Conservation (phyloP, 1,140 invertebrate species). For the Calliphora vicina region DNA sequence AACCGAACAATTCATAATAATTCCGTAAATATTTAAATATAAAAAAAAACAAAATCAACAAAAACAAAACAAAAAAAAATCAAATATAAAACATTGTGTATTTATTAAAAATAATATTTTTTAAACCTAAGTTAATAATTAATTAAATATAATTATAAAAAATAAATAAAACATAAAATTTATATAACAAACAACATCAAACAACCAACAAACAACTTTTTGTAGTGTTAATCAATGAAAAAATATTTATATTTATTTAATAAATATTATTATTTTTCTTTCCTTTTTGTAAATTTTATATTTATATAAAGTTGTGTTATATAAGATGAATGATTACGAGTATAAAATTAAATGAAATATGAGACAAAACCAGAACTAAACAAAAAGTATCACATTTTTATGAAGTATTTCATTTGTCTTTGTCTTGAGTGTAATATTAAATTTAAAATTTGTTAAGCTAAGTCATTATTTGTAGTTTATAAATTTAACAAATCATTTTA, state of each 20-base stretch:
- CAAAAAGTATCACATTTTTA: background rate
- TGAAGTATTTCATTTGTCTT: background rate
- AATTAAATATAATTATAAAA: constrained; percentile 16
- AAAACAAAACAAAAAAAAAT: constrained; percentile 22
- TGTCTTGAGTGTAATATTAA: constrained; percentile 25
- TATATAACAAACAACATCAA: background rate
- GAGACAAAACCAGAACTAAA: background rate
- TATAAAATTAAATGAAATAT: constrained; percentile 6
- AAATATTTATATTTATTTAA: background rate
- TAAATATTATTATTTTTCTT: background rate
- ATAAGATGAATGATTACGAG: background rate
- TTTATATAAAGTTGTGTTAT: constrained; percentile 22
- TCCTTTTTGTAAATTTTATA: constrained; percentile 28
- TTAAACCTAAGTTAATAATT: background rate
- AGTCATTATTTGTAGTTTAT: constrained; percentile 33
- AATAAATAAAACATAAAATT: constrained; percentile 6
- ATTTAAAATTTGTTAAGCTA: constrained; percentile 28
- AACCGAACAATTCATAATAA: background rate
- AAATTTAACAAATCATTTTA: constrained; percentile 18
- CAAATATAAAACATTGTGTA: constrained; percentile 18
- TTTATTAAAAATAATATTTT: constrained; percentile 27
- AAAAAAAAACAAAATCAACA: constrained; percentile 1
- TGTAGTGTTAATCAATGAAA: background rate
- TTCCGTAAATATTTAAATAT: constrained; percentile 19
- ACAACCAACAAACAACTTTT: background rate